A percentile compares a stretch with the other conserved stretches of the same genome.
phyloP scores from a whole-genome alignment of 2,888 invertebrate species.

The Eupsilia transversa region DNA sequence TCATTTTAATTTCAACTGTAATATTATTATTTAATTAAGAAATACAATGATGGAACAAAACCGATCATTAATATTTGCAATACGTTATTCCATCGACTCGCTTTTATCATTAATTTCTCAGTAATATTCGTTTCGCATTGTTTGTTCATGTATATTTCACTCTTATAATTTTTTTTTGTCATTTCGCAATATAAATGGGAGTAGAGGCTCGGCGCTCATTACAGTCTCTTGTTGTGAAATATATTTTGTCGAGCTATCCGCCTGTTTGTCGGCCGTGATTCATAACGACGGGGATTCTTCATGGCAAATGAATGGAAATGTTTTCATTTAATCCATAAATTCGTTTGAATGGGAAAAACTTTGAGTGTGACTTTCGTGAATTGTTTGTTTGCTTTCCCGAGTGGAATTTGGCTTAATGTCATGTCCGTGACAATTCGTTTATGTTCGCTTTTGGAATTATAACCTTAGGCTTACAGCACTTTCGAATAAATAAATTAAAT shows the following conservation, averaged over 20 bases:
- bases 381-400: conserved; percentile 29
- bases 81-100: conserved; percentile 9
- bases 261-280: conserved; percentile 55
- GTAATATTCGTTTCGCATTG: conserved; percentile 23
- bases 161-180: conserved; percentile 37
- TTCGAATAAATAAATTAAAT: not conserved
- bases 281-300: conserved; percentile 59
- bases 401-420: conserved; percentile 19
- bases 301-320: conserved; percentile 62
- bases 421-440: conserved; percentile 3
- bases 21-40: not conserved
- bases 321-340: conserved; percentile 58
- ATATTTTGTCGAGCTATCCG: conserved; percentile 60
- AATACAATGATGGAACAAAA: conserved; percentile 11
- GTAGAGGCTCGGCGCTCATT: conserved; percentile 48
- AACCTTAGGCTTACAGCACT: not conserved
- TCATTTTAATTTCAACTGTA: conserved; percentile 40
- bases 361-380: conserved; percentile 25
- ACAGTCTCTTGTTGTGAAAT: conserved; percentile 57
- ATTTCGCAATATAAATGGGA: conserved; percentile 47
- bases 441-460: not conserved
- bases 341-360: conserved; percentile 43
- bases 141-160: conserved; percentile 43
- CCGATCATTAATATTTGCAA: conserved; percentile 22
- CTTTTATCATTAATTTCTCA: conserved; percentile 24